Evolutionary conservation across 2,113 vertebrate species (phyloP), one percentile per base, ranked within the genome.

Genomic region (Setophaga coronata): DNA sequence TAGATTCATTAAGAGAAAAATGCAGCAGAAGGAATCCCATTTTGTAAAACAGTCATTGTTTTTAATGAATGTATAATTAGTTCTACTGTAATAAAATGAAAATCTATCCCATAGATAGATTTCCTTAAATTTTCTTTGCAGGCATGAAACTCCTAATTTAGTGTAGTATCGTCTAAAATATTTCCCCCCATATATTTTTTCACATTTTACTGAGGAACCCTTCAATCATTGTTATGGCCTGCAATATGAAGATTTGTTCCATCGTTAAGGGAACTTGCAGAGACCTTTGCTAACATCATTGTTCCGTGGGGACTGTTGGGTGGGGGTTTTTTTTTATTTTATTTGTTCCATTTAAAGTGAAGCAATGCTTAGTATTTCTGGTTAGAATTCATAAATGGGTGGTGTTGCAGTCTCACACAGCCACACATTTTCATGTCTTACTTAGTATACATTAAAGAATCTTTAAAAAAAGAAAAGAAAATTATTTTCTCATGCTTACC

Each of bases 231-330:
- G 60, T 84, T 82, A 83, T 57, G 45, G 28, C 31, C 87, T 81
- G 53, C 28, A 66, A 17, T 83, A 60, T 83, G 87, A 93, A 88
- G 61, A 90, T 93, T 94, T 92, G 70, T 82, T 95, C 92, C 53
- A 78, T 85, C 6, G 0, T 88, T 95, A 90, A 90, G 38, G 83
- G 65, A 83, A 79, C 60, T 89, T 70, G 13, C 53, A 78, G 43
- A 79, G 70, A 93, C 53, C 89, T 93, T 95, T 92, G 72, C 76
- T 94, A 64, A 12, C 65, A 36, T 83, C 72, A 82, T 74, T 86
- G 56, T 76, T 91, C 87, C 29, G 0, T 26, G n/a, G 57, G 65
- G 83, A 95, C 50, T 38, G 72, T 10, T 79, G 19, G 13, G 24
- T 53, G 16, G 8, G 8, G 14, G 7, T 10, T 60, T 77, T 95